Evolutionary conservation across 2,888 invertebrate species (phyloP), one percentile per base, ranked within the genome.

Genomic region (Portevinia maculata): DNA sequence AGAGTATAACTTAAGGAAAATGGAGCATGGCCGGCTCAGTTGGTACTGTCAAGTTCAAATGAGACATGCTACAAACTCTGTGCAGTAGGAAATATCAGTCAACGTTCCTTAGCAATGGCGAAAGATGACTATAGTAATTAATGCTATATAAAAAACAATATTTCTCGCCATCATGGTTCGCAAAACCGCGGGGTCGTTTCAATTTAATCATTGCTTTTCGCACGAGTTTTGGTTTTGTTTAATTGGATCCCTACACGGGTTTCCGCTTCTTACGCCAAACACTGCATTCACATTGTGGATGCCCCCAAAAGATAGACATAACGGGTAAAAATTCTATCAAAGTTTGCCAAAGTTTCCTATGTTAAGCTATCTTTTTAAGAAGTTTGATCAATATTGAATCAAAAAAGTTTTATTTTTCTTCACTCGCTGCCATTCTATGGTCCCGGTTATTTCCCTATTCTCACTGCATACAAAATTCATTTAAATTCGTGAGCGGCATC

Each of bases 321-420:
- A 21, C 57, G 48, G 62, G 24, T 50, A 52, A 70, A 57, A 69
- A 64, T 81, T 81, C 69, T 32, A 70, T 64, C 64, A 75, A 81
- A 75, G 57, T 70, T 81, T 75, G 24, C 64, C 17, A 52, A 75
- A 75, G 75, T 75, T 81, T 75, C 32, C 28, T 24, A 70, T 75
- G 79, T 81, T 75, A 59, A 81, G 70, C 57, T 75, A 81, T 75
- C 79, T 81, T 81, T 75, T 75, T 52, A 81, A 75, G 74, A 81
- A 81, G 79, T 81, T 81, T 81, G 79, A 81, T 81, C 79, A 81
- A 81, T 81, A 81, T 81, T 81, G 79, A 81, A 75, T 75, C 75
- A 81, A 75, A 70, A 67, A 79, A 37, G 28, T 53, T 79, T 41
- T 55, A 17, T 9, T 41, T 48, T 55, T 17, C 39, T 8, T 24